Base-by-base conservation (phyloP, 2,888 invertebrate species). In the Xylota sylvarum region DNA sequence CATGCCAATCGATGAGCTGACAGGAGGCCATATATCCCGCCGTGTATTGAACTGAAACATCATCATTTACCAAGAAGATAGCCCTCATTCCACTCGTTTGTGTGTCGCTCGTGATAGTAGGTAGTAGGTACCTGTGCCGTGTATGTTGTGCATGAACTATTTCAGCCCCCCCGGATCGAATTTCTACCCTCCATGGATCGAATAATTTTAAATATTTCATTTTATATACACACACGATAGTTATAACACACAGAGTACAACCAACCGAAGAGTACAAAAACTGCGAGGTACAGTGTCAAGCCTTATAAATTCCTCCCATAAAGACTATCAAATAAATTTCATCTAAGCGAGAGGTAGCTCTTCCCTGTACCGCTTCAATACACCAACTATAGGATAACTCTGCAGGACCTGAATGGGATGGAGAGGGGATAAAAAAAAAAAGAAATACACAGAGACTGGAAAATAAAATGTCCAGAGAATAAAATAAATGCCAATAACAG, bases 401-500 rank as follows among this genome's bases (percentile, higher is more conserved):
- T 23, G n/a, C 73, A 73, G 72, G 73, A 62, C 60, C 52, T 17
- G 55, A 60, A 58, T 35, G 35, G 19, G 7, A 40, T 5, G 10
- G 14, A 56, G 6, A 23, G 14, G 17, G 14, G n/a, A n/a, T n/a
- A 60, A 55, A 67, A 48, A 56, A 12, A n/a, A 23, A 40, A 62
- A 62, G 32, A 56, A 12, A n/a, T 14, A 40, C 35, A 10, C n/a
- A 50, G n/a, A 58, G 17, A 46, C 17, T 30, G 65, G 43, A 43
- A 77, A 86, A 86, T 56, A 81, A 86, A 85, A 72, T 43, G 72
- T 72, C 32, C 77, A 17, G 48, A 73, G 77, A 86, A 86, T 86
- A 81, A 86, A 86, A 86, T 86, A 86, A 86, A 86, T 86, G 81
- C 81, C 86, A 82, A 86, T 77, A 86, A 73, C 81, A 82, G 81